These are phyloP conservation scores for Bombus waltoni DNA, from an alignment of 1,140 invertebrate genomes.

Conservation along the genomic window DNA sequence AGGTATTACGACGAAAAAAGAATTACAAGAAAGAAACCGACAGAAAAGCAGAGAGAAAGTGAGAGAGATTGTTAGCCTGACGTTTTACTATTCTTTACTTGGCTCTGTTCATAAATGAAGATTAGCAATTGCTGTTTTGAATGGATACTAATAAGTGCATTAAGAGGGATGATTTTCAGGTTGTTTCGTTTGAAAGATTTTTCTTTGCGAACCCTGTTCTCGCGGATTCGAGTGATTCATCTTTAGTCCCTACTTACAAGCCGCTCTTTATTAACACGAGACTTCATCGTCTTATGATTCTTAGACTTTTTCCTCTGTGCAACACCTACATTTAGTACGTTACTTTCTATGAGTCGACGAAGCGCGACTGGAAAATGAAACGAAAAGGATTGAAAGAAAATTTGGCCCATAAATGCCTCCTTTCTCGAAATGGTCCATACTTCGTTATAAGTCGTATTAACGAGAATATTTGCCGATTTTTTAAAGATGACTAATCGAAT, in stretches of 20 bases:
- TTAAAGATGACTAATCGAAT: neutral
- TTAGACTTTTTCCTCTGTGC: neutral
- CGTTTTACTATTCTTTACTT: conserved; percentile 21
- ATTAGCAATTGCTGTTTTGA: conserved; percentile 2
- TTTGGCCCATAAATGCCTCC: neutral
- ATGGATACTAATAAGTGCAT: conserved; percentile 5
- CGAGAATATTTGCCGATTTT: neutral
- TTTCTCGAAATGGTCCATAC: neutral
- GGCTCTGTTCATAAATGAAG: neutral
- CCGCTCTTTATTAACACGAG: neutral
- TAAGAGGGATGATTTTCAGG: neutral
- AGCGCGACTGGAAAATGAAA: neutral
- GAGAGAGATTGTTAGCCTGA: conserved; percentile 26
- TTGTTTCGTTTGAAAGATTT: neutral
- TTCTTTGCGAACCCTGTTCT: neutral
- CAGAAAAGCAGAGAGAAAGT: conserved; percentile 19
- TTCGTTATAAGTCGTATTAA: neutral
- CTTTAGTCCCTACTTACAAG: neutral
- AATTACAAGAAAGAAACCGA: neutral
- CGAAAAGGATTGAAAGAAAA: neutral
- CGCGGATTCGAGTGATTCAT: neutral
- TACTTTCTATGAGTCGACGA: neutral
- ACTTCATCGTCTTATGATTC: neutral
- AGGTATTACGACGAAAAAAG: conserved; percentile 18
- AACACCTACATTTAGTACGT: neutral